Evolutionary conservation across 2,888 invertebrate species (phyloP), one percentile per base, ranked within the genome.

Genomic region (Idaea biselata): DNA sequence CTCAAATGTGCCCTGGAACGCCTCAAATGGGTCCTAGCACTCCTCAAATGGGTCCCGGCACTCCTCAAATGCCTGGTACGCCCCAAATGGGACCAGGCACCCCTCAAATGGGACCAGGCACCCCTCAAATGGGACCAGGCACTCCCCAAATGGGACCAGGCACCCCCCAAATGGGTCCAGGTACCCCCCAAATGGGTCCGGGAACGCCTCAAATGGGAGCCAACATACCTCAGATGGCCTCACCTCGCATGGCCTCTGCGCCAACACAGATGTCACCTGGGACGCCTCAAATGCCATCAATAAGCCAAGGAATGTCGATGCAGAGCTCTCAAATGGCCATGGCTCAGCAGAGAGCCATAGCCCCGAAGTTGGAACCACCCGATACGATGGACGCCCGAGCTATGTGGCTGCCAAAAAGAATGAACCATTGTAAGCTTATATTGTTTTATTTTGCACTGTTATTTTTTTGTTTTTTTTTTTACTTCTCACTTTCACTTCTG

Each of bases 351-450:
- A 80, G 93, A 76, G 79, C 86, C 5, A 86, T 93, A 71, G 93
- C 93, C 44, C 93, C 94, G 53, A 94, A 94, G 83, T 79, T 94
- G 73, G 94, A 94, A 78, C 94, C 93, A 18, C 93, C 93, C 57
- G 94, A 94, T 72, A 92, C 93, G 58, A 89, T 92, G 88, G 94
- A 94, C 75, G 93, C 94, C 62, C 87, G 94, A 70, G 88, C 93
- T 67, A 94, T 94, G 88, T 95, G 94, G 95, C 91, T 94, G 84
- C 94, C 94, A 70, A 93, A 94, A 84, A 86, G 94, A 91, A 94
- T 94, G 91, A 94, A 94, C 79, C 94, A 94, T 93, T 92, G 94
- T 94, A 94, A 94, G 94, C 93, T 92, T 92, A 81, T 70, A 68
- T 65, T 63, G 55, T 75, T 80, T 79, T 80, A 73, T 73, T 79